phyloP scores from a whole-genome alignment of 2,888 invertebrate species.

The Phyllotreta striolata region DNA sequence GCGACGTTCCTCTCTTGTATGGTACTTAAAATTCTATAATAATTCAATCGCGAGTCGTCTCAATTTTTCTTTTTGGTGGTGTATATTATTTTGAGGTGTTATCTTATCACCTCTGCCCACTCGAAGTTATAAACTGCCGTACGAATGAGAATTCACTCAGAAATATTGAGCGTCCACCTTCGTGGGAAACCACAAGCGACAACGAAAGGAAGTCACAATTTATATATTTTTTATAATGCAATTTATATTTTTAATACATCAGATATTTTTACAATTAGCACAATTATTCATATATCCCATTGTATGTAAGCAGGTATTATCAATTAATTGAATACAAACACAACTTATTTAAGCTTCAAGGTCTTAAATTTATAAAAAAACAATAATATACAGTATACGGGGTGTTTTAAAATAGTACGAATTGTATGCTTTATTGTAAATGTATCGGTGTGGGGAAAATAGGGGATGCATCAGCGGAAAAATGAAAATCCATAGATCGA shows the following conservation, averaged over 20 bases:
- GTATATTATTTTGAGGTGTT: slow-evolving; percentile 27
- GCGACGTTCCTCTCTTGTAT: slow-evolving; percentile 45
- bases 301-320: no score
- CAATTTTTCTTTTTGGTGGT: slow-evolving; percentile 35
- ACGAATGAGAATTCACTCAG: slow-evolving; percentile 19
- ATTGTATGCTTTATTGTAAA: neutral
- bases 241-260: no score
- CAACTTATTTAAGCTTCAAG: neutral
- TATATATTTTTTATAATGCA: no score
- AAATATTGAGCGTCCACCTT: slow-evolving; percentile 22
- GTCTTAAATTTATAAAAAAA: no score
- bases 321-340: slow-evolving; percentile 1
- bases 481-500: slow-evolving; percentile 39
- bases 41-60: slow-evolving; percentile 41
- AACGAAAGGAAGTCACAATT: no score
- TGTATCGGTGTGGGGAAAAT: slow-evolving; percentile 12
- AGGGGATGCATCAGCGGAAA: slow-evolving; percentile 37
- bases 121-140: slow-evolving; percentile 25
- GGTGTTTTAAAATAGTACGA: no score
- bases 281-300: no score
- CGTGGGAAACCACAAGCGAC: slow-evolving; percentile 13
- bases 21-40: slow-evolving; percentile 45
- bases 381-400: no score
- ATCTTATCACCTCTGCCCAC: slow-evolving; percentile 27
- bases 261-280: no score